phyloP scores from a whole-genome alignment of 1,140 invertebrate genomes.

The Maconellicoccus hirsutus region DNA sequence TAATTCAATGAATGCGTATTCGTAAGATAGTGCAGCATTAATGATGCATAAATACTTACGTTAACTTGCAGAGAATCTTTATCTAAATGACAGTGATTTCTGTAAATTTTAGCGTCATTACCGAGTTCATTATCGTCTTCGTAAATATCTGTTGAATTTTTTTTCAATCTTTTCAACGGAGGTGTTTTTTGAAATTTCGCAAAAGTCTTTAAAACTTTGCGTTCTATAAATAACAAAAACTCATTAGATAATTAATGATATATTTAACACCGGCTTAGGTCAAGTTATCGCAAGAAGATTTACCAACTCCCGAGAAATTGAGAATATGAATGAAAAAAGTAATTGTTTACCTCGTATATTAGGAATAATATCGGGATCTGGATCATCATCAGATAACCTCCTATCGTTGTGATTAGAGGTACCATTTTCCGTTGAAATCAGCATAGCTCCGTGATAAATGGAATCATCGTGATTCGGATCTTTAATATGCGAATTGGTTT shows the following conservation, averaged over 20 bases:
- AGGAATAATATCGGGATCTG: slow-evolving; percentile 70
- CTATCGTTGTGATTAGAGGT: slow-evolving; percentile 30
- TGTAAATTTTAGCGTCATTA: neutral
- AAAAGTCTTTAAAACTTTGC: slow-evolving; percentile 41
- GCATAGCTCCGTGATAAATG: slow-evolving; percentile 32
- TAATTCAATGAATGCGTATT: no score
- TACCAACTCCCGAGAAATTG: no score
- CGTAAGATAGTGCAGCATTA: no score
- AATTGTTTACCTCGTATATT: slow-evolving; percentile 59
- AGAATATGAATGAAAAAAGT: no score
- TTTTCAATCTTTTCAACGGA: slow-evolving; percentile 36
- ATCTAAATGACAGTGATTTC: slow-evolving; percentile 25
- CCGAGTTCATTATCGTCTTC: slow-evolving; percentile 20
- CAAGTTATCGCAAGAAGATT: no score
- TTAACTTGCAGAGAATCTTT: slow-evolving; percentile 24
- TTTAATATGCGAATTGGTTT: neutral
- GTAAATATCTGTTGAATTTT: neutral
- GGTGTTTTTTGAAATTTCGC: slow-evolving; percentile 44
- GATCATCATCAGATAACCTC: slow-evolving; percentile 38
- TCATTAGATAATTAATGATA: no score
- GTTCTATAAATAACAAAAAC: slow-evolving; percentile 33
- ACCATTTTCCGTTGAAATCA: slow-evolving; percentile 32
- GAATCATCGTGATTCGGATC: slow-evolving; percentile 18
- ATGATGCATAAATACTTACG: slow-evolving; percentile 29
- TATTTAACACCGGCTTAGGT: no score